Conservation (phyloP, 1,140 invertebrate genomes). For the Drosophila subobscura region DNA sequence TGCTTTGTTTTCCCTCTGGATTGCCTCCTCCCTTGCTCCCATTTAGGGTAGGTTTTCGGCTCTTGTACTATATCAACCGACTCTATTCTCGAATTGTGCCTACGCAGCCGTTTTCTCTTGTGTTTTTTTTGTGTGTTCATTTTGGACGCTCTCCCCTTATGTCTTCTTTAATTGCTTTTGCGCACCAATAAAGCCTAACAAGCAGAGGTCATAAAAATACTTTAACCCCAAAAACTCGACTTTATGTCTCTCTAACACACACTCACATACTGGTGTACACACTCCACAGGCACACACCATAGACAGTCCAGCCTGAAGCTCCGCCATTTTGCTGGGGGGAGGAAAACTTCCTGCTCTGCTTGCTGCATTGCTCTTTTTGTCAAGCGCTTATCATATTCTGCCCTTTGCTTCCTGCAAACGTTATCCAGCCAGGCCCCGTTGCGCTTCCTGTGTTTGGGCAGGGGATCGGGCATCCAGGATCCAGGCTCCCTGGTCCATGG, state of each 20-base stretch:
- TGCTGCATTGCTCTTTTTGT: conserved; percentile 43
- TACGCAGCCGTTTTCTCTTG: conserved; percentile 24
- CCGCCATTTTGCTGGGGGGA: conserved; percentile 9
- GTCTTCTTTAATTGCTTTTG: conserved; percentile 63
- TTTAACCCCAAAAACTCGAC: conserved; percentile 44
- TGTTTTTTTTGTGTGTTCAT: neutral
- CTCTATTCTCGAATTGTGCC: conserved; percentile 29
- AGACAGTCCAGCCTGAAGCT: neutral
- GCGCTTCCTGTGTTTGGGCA: conserved; percentile 57
- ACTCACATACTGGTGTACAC: conserved; percentile 3
- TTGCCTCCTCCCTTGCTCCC: conserved; percentile 10
- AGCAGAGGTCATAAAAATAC: conserved; percentile 62
- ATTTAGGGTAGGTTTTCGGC: conserved; percentile 7
- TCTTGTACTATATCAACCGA: conserved; percentile 9
- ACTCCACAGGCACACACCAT: no score
- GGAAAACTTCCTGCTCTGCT: conserved; percentile 29
- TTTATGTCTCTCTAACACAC: conserved; percentile 40
- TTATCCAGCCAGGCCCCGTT: conserved; percentile 60
- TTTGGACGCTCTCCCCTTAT: conserved; percentile 35
- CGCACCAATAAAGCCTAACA: conserved; percentile 63
- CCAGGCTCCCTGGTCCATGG: neutral
- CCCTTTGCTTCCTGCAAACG: conserved; percentile 76
- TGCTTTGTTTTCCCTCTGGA: no score
- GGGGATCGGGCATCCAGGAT: neutral
- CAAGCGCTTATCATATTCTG: conserved; percentile 66